A percentile compares a stretch with the other conserved stretches of the same genome.
Evolutionary conservation across 1,140 invertebrate species (phyloP).

Genomic region (Lepidostoma basale): DNA sequence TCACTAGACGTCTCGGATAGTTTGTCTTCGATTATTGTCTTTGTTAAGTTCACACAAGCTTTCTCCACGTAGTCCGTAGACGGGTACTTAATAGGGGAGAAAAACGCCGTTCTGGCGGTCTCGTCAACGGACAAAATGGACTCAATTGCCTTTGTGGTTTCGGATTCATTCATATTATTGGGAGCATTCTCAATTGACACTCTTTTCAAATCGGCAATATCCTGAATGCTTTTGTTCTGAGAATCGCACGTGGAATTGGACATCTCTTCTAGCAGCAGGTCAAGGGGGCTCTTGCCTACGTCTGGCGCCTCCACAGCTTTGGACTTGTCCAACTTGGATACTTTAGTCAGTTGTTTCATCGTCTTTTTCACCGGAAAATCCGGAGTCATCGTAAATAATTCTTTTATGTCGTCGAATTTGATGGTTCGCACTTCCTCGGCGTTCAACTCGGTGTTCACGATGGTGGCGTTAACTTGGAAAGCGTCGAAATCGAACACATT

Average conservation of each 20-base stretch:
- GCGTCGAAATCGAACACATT: too few species aligned
- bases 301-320: neutral
- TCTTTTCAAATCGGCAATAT: neutral
- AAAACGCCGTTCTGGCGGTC: neutral
- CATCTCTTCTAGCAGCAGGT: constrained; percentile 11
- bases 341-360: neutral
- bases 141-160: neutral
- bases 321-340: too few species aligned
- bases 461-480: neutral
- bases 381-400: constrained; percentile 7
- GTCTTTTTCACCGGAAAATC: neutral
- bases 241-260: neutral
- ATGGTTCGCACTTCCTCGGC: constrained; percentile 4
- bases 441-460: neutral
- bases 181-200: neutral
- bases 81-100: neutral
- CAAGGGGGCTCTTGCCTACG: neutral
- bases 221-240: neutral
- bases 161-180: neutral
- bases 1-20: neutral
- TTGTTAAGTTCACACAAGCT: constrained; percentile 5
- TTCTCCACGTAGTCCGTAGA: neutral
- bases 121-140: constrained; percentile 6
- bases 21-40: constrained; percentile 16
- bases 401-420: neutral